Conservation (phyloP, 2,888 invertebrate genomes). For the Leistus spinibarbis region DNA sequence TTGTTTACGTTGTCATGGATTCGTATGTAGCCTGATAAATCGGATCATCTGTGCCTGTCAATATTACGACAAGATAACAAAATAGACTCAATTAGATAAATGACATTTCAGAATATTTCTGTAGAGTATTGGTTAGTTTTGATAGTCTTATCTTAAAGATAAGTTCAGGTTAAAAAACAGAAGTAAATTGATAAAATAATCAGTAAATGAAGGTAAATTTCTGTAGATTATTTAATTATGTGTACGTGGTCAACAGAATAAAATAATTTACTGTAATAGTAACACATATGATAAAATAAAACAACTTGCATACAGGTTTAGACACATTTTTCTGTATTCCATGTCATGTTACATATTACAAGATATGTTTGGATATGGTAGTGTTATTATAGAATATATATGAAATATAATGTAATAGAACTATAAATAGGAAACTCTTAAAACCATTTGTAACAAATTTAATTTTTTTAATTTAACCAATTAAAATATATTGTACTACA, state of each 20-base stretch:
- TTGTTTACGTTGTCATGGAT: no score
- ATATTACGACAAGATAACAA: no score
- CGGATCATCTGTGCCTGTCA: no score
- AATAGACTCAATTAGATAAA: no score
- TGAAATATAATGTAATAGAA: constrained; percentile 34
- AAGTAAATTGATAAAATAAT: no score
- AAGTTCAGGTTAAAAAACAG: no score
- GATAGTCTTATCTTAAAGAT: no score
- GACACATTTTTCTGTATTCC: constrained; percentile 27
- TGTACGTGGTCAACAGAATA: not conserved
- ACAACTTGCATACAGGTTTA: not conserved
- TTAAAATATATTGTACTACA: not conserved
- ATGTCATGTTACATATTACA: constrained; percentile 41
- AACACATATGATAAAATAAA: not conserved
- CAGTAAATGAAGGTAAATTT: no score
- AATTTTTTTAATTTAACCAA: constrained; percentile 11
- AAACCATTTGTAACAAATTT: constrained; percentile 30
- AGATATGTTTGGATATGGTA: constrained; percentile 48
- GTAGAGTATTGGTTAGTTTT: no score
- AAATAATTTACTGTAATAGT: not conserved
- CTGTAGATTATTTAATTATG: no score
- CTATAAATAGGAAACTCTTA: constrained; percentile 26
- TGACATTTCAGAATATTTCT: no score
- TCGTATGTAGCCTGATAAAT: no score
- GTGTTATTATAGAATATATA: constrained; percentile 36